Percentiles rank a stretch among this genome's conserved stretches.
Evolutionary conservation across 2,888 invertebrate species (phyloP).

Genomic region (Patella depressa): DNA sequence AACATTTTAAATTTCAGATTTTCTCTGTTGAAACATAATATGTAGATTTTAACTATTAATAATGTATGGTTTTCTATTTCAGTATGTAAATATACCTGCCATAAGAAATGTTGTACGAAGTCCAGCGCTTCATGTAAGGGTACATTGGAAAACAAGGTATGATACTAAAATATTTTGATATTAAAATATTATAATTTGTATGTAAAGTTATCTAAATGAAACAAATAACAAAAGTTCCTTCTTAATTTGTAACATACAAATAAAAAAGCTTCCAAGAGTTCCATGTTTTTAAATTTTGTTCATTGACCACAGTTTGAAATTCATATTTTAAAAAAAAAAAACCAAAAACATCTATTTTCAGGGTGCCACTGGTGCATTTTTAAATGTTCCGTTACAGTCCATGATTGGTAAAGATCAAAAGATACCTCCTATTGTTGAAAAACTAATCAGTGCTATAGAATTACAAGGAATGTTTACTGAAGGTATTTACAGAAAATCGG

Average conservation of each 20-base stretch:
- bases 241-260: too few species aligned
- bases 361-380: constrained; percentile 74
- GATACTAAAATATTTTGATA: not conserved
- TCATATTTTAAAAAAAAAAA: not conserved
- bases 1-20: too few species aligned
- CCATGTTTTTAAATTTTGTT: too few species aligned
- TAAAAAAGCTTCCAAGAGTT: too few species aligned
- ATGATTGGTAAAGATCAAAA: constrained; percentile 76
- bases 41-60: not conserved
- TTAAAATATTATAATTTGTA: not conserved
- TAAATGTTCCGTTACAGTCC: constrained; percentile 84
- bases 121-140: constrained; percentile 73
- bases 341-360: constrained; percentile 23
- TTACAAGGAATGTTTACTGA: constrained; percentile 92
- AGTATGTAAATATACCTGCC: constrained; percentile 91
- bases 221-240: too few species aligned
- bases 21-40: not conserved
- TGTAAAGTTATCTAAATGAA: too few species aligned
- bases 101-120: constrained; percentile 92
- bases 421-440: constrained; percentile 90
- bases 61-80: constrained; percentile 43
- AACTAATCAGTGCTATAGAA: constrained; percentile 90
- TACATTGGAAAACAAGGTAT: constrained; percentile 41
- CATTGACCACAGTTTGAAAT: too few species aligned
- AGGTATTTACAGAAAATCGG: constrained; percentile 93